phyloP scores from a whole-genome alignment of 1,140 invertebrate species.

The Eumeta japonica region DNA sequence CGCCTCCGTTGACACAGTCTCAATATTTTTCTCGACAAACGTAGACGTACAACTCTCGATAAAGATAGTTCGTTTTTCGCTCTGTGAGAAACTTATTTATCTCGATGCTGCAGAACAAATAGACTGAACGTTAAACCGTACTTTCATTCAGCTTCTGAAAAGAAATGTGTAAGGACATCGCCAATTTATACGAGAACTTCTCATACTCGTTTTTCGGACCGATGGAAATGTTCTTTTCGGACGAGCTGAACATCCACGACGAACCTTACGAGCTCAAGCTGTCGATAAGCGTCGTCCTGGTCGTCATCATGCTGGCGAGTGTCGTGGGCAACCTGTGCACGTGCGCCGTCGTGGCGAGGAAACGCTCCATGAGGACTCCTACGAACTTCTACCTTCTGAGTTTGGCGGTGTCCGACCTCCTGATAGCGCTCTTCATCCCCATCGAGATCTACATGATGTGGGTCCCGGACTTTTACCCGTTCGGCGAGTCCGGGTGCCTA shows the following conservation, averaged over 20 bases:
- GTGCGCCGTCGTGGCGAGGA: slow-evolving; percentile 87
- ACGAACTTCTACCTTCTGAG: slow-evolving; percentile 93
- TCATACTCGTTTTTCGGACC: slow-evolving; percentile 21
- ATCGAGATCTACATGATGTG: slow-evolving; percentile 85
- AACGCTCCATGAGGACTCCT: slow-evolving; percentile 86
- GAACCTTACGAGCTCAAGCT: slow-evolving; percentile 69
- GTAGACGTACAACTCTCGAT: no score
- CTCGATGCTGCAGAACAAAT: no score
- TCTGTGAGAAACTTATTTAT: no score
- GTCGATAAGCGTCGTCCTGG: slow-evolving; percentile 75
- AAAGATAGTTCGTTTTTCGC: no score
- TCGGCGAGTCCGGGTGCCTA: slow-evolving; percentile 82
- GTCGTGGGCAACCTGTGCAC: slow-evolving; percentile 88
- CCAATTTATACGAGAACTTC: slow-evolving; percentile 14
- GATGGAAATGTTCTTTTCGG: slow-evolving; percentile 17
- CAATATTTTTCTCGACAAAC: no score
- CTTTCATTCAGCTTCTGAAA: no score
- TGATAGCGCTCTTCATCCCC: slow-evolving; percentile 75
- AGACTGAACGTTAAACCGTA: no score
- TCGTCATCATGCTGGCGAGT: slow-evolving; percentile 78
- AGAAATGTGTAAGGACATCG: no score
- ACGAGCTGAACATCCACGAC: slow-evolving; percentile 43
- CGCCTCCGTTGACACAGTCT: no score
- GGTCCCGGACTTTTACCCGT: slow-evolving; percentile 80
- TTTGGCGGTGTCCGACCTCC: slow-evolving; percentile 86